phyloP scores from a whole-genome alignment of 2,113 vertebrate species.

The Eptesicus fuscus region DNA sequence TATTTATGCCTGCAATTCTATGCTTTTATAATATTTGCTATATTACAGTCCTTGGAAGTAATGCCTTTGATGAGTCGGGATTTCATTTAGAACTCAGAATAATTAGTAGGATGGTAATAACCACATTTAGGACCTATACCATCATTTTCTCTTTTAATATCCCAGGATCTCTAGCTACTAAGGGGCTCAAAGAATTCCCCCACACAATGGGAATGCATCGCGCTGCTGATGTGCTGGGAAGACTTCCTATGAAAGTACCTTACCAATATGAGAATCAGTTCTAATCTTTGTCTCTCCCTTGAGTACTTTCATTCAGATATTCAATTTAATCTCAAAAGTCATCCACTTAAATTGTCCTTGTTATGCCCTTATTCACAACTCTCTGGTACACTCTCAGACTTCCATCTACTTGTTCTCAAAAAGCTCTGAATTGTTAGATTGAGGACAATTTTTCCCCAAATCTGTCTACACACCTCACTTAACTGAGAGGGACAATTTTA shows the following conservation, averaged over 20 bases:
- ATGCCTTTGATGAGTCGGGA: background rate
- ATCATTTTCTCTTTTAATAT: background rate
- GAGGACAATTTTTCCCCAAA: background rate
- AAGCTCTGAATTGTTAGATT: conserved; percentile 19
- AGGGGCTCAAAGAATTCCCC: background rate
- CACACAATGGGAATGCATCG: background rate
- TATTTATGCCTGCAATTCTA: background rate
- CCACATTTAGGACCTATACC: background rate
- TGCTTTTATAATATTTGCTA: background rate
- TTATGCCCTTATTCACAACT: background rate
- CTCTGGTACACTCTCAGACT: background rate
- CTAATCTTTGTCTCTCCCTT: background rate
- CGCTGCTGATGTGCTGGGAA: background rate
- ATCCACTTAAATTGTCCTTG: conserved; percentile 32
- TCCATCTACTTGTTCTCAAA: conserved; percentile 5
- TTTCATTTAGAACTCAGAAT: conserved; percentile 34
- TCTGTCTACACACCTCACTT: background rate
- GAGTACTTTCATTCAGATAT: conserved; percentile 28
- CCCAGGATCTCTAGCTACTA: background rate
- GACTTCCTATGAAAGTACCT: background rate
- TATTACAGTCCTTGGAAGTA: background rate
- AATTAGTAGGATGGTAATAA: background rate
- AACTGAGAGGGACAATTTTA: background rate
- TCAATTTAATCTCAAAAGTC: conserved; percentile 41
- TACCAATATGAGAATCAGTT: background rate